phyloP scores from a whole-genome alignment of 2,888 invertebrate species.

The Bimastos eiseni region DNA sequence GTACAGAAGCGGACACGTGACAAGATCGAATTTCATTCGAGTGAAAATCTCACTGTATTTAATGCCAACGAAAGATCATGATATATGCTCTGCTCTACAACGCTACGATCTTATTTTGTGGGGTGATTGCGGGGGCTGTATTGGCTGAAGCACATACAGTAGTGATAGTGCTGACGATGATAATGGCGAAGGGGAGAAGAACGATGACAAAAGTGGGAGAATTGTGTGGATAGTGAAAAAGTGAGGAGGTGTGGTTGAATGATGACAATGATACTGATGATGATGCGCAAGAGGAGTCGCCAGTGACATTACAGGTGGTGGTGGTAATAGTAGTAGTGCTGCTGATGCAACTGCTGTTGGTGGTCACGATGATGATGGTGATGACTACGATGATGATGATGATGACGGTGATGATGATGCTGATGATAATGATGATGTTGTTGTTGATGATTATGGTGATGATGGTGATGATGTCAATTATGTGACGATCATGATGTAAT shows the following conservation, averaged over 20 bases:
- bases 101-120: no score
- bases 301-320: no score
- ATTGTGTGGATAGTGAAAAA: not conserved
- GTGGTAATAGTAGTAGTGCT: not conserved
- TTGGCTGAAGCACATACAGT: not conserved
- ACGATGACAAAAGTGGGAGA: not conserved
- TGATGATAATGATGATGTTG: not conserved
- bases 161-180: not conserved
- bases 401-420: not conserved
- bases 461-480: constrained; percentile 20
- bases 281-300: not conserved
- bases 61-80: not conserved
- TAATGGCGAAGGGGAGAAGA: not conserved
- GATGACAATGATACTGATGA: not conserved
- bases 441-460: not conserved
- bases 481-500: not conserved
- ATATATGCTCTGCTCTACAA: no score
- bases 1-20: not conserved
- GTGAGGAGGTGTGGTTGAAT: not conserved
- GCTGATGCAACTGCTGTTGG: not conserved
- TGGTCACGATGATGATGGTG: constrained; percentile 23
- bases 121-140: not conserved
- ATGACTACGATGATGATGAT: not conserved
- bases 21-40: not conserved
- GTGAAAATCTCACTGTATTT: not conserved